Base-by-base conservation (phyloP, 2,888 invertebrate species). In the Vandiemenella viatica region DNA sequence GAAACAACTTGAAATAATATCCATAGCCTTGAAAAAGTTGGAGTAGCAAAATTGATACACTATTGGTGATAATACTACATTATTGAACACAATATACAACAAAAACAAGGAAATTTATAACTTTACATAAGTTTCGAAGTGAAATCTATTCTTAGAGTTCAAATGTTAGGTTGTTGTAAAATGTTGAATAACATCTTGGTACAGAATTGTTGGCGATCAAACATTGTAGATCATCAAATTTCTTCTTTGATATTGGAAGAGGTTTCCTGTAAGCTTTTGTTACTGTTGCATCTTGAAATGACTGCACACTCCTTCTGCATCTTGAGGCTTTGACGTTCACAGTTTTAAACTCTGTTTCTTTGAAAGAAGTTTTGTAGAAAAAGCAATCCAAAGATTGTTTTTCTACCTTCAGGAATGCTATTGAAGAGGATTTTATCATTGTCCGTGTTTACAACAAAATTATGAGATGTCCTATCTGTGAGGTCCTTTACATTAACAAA, bases 321-420 rank as follows among this genome's bases (percentile, higher is more conserved):
- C 40, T 46, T 20, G 21, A 46, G 46, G 22, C 21, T 46, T 46
- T 46, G 37, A 46, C 19, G 46, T 46, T 46, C 10, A 38, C 37
- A 37, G 10, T 37, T 46, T n/a, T 37, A 21, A 37, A 8, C n/a
- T 3, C 38, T 38, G 38, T 38, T 38, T 38, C n/a, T 3, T 38
- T 38, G 38, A n/a, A 38, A 38, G 6, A 38, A 2, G 3, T 38
- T 2, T 38, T 10, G 32, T 2, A 32, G 32, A 32, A 32, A 2
- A 45, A 45, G 26, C 15, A 45, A 2, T 45, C 37, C 45, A 45
- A 26, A 1, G 45, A 45, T 45, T 32, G 18, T 5, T 37, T 45
- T n/a, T 45, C 45, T 45, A 37, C 45, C 45, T 26, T 45, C 45
- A 32, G 32, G n/a, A n/a, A n/a, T n/a, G n/a, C n/a, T n/a, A n/a